These are phyloP conservation scores for Pangasius djambal DNA, from an alignment of 2,797 vertebrate genomes.

Conservation along the genomic window DNA sequence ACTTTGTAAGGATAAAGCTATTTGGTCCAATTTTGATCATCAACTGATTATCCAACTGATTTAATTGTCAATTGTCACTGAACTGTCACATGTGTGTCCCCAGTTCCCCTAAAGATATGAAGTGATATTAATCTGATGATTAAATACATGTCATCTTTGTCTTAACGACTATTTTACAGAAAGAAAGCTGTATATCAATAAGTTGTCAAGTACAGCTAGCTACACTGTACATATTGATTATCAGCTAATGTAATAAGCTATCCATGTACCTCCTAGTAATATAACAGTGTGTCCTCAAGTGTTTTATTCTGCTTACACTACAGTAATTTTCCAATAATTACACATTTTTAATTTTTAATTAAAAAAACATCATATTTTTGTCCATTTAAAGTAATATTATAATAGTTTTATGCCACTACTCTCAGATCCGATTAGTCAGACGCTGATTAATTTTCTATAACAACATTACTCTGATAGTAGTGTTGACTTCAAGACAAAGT, in stretches of 20 bases:
- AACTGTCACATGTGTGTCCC: neutral
- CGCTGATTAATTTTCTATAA: neutral
- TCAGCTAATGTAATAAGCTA: neutral
- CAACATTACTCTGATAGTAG: neutral
- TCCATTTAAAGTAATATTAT: neutral
- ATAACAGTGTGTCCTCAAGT: neutral
- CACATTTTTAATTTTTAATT: neutral
- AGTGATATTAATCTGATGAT: neutral
- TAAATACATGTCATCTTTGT: neutral
- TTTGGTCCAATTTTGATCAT: conserved; percentile 10
- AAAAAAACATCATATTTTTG: neutral
- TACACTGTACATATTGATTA: neutral
- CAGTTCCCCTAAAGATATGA: neutral
- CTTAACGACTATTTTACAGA: neutral
- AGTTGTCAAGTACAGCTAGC: neutral
- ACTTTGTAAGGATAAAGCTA: neutral
- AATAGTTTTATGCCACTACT: neutral
- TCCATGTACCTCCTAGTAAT: neutral
- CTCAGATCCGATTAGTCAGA: neutral
- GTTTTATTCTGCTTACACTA: neutral
- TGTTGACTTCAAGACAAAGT: neutral
- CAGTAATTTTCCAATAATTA: neutral
- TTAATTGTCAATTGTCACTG: neutral
- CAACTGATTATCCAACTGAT: neutral
- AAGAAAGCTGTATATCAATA: neutral